Evolutionary conservation across 2,113 vertebrate genomes (phyloP).

Genomic region (Pomatorhinus ruficollis): DNA sequence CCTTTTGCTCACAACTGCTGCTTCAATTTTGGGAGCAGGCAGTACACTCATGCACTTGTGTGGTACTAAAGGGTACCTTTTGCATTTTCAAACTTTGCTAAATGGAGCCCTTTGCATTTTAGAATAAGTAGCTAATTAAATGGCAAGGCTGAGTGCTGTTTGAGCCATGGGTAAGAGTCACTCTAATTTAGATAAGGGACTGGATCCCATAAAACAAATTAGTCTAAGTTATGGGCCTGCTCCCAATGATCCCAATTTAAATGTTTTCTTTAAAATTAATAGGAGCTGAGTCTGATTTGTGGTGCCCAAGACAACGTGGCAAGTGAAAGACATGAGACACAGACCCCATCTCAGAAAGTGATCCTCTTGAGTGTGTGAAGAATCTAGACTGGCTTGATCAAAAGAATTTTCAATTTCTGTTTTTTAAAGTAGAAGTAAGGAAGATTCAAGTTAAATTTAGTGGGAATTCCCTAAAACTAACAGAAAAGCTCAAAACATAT

Average conservation of each 20-base stretch:
- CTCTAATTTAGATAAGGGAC: not conserved
- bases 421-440: not conserved
- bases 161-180: not conserved
- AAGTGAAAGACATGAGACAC: not conserved
- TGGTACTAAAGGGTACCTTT: not conserved
- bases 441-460: constrained; percentile 1
- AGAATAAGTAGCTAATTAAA: constrained; percentile 27
- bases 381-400: not conserved
- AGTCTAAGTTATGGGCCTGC: not conserved
- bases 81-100: not conserved
- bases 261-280: not conserved
- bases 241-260: not conserved
- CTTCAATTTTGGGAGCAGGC: not conserved
- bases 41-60: not conserved
- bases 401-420: not conserved
- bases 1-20: not conserved
- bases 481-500: not conserved
- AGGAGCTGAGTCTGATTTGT: not conserved
- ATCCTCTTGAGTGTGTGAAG: not conserved
- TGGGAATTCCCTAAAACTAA: constrained; percentile 3
- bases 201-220: not conserved
- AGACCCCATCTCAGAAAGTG: not conserved
- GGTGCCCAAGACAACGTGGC: not conserved
- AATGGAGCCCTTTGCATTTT: not conserved
- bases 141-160: not conserved